A percentile compares a stretch with the other conserved stretches of the same genome.
Evolutionary conservation across 2,888 invertebrate genomes (phyloP).

Genomic region (Dichetophora obliterata): DNA sequence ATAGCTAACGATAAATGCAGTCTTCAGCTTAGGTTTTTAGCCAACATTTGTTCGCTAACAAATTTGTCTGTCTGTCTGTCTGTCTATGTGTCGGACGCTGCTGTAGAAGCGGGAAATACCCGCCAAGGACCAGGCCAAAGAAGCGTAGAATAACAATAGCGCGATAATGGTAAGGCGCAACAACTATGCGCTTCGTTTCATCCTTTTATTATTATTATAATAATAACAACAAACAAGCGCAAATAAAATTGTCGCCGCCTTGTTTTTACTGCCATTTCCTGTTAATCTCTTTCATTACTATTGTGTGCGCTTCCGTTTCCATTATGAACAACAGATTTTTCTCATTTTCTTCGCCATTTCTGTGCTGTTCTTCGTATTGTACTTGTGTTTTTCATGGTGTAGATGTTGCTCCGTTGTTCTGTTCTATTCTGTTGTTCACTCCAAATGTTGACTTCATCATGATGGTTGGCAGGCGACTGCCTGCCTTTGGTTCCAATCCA

Average conservation of each 20-base stretch:
- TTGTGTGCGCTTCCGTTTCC: constrained; percentile 40
- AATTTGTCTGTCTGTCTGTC: no score
- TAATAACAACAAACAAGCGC: constrained; percentile 37
- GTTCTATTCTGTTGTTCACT: background rate
- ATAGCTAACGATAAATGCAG: constrained; percentile 22
- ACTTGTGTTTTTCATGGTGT: constrained; percentile 5
- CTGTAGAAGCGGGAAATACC: background rate
- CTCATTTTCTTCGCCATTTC: constrained; percentile 11
- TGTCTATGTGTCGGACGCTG: constrained; percentile 15
- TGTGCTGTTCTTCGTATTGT: constrained; percentile 15
- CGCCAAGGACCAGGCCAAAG: background rate
- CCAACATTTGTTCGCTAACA: constrained; percentile 32
- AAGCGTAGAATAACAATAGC: background rate
- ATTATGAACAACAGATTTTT: constrained; percentile 16
- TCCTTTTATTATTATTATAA: constrained; percentile 37
- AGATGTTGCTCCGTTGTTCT: constrained; percentile 17
- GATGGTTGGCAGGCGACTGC: constrained; percentile 11
- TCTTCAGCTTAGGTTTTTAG: constrained; percentile 27
- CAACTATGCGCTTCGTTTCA: constrained; percentile 24
- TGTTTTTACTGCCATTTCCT: constrained; percentile 35
- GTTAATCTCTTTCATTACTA: constrained; percentile 44
- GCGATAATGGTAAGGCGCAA: background rate
- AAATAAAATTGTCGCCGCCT: constrained; percentile 41
- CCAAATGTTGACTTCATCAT: constrained; percentile 23
- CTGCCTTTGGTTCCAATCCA: background rate